A percentile compares a stretch with the other conserved stretches of the same genome.
These are phyloP conservation scores for Coluber constrictor DNA, from an alignment of 2,797 vertebrate genomes.

Conservation along the genomic window DNA sequence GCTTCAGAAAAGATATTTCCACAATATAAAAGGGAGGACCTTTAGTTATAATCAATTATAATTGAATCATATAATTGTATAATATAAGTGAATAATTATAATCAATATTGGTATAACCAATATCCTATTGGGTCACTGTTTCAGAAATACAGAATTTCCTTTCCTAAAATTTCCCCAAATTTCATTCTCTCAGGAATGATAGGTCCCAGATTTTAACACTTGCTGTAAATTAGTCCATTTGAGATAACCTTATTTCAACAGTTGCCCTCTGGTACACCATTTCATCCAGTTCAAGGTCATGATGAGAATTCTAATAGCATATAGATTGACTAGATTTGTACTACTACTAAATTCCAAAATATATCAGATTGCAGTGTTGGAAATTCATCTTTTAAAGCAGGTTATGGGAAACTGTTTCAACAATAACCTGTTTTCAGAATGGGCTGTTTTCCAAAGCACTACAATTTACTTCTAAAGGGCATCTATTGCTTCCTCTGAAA, in stretches of 20 bases:
- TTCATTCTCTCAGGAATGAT: background rate
- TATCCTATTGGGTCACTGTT: background rate
- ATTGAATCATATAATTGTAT: no score
- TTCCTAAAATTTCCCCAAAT: background rate
- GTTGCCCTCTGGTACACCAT: background rate
- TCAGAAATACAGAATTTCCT: background rate
- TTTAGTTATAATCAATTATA: background rate
- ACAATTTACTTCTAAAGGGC: background rate
- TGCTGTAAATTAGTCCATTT: background rate
- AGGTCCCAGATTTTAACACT: background rate
- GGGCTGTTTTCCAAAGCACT: background rate
- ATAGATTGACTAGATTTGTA: background rate
- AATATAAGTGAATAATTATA: no score
- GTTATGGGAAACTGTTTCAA: background rate
- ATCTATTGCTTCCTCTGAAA: background rate
- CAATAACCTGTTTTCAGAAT: background rate
- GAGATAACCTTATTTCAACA: background rate
- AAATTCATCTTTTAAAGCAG: background rate
- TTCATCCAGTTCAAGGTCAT: background rate
- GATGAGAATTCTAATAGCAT: background rate
- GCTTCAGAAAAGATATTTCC: background rate
- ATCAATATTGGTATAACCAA: background rate
- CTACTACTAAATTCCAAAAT: background rate
- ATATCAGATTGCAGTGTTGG: background rate
- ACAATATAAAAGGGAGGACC: background rate